Evolutionary conservation across 2,888 invertebrate species (phyloP), one percentile per base, ranked within the genome.

Genomic region (Leucoma salicis): DNA sequence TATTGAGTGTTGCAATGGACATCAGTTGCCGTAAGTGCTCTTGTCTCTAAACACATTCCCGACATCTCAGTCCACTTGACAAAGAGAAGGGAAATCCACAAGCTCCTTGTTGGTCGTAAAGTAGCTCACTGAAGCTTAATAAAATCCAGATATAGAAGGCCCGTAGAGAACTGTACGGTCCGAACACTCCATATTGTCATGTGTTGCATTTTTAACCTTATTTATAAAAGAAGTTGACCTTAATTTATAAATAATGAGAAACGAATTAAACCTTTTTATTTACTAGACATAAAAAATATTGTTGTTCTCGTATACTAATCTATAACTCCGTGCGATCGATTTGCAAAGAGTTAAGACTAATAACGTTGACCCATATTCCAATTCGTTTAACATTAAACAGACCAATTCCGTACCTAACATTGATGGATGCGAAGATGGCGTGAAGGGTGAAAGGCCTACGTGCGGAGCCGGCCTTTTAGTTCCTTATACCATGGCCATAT

Each of bases 81-180:
- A 74, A 74, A 75, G 73, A 68, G 69, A 78, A 76, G 74, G 74
- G 75, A 77, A 79, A 75, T 75, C 77, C 76, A 63, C 74, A 74
- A 78, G 74, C 66, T 63, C 61, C 74, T 76, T 69, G 69, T 68
- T 68, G 66, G 67, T 68, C 66, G 63, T 66, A 58, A 67, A 65
- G 63, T 55, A 67, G 63, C 71, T 72, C 63, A 63, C 53, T 61
- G 64, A 63, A 68, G 77, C 74, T 78, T 72, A 74, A 51, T 63
- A 49, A 61, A 61, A 65, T 66, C 65, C 66, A 53, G 41, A 15
- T 36, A 35, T 42, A 39, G 40, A 38, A 48, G 43, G 47, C 46
- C 29, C 48, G 31, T 49, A 37, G 51, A 59, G 44, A 45, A 38
- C 39, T 24, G 27, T 37, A 24, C 15, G 34, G 35, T 35, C 18